These are phyloP conservation scores for Stylophora pistillata DNA, from an alignment of 64 coral and sea anemone genomes.

Conservation along the genomic window DNA sequence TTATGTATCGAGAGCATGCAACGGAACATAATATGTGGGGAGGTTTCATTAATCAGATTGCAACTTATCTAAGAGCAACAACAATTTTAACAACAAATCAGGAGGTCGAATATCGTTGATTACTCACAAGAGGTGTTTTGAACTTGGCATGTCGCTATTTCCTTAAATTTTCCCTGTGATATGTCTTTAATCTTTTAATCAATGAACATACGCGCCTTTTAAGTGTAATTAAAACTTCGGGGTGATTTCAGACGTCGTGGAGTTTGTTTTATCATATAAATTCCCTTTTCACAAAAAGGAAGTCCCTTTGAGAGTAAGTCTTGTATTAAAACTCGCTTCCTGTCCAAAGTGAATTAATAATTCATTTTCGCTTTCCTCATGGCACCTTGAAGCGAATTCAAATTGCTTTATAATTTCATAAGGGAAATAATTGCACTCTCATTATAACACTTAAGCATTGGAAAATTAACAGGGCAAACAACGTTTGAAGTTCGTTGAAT, in stretches of 20 bases:
- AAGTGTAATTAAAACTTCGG: constrained; percentile 95
- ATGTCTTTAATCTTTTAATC: constrained; percentile 89
- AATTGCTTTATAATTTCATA: constrained; percentile 99
- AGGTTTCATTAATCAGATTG: constrained; percentile 43
- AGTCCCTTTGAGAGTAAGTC: constrained; percentile 62
- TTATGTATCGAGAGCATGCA: constrained; percentile 10
- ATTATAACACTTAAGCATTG: constrained; percentile 70
- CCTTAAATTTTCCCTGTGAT: background rate
- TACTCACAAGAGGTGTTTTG: background rate
- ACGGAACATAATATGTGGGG: constrained; percentile 34
- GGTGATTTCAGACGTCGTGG: constrained; percentile 54
- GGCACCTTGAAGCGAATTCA: constrained; percentile 82
- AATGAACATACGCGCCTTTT: constrained; percentile 64
- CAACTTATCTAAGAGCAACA: constrained; percentile 28
- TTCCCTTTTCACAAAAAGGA: constrained; percentile 76
- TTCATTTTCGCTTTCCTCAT: constrained; percentile 68
- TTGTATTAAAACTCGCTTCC: constrained; percentile 94
- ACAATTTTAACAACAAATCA: constrained; percentile 20
- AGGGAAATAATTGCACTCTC: constrained; percentile 86
- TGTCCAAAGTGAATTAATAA: constrained; percentile 73
- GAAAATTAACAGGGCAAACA: constrained; percentile 62
- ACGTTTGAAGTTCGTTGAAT: constrained; percentile 57
- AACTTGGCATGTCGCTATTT: background rate
- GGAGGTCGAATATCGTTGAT: background rate
- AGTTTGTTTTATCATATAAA: constrained; percentile 84